A percentile compares a stretch with the other conserved stretches of the same genome.
phyloP scores from a whole-genome alignment of 2,797 vertebrate species.

The Mallotus villosus region DNA sequence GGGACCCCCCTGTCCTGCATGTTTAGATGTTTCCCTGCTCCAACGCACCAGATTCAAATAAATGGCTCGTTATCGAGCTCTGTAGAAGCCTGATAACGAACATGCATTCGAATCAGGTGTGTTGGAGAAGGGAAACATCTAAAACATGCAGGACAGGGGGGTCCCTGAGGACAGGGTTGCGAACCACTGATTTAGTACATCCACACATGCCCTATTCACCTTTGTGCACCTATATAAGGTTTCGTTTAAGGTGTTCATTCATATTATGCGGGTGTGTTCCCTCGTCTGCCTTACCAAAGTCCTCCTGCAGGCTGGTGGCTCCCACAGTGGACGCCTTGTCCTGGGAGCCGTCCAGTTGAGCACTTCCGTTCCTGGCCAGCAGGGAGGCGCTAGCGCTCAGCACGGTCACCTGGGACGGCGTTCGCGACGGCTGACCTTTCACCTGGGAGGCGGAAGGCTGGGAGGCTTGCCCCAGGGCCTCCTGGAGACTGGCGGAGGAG shows the following conservation, averaged over 20 bases:
- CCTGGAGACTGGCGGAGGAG: constrained; percentile 94
- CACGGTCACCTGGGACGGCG: constrained; percentile 94
- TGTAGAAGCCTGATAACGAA: too few relatives aligned
- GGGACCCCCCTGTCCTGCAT: too few relatives aligned
- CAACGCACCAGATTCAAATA: too few relatives aligned
- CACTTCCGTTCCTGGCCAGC: constrained; percentile 99
- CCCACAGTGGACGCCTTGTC: constrained; percentile 93
- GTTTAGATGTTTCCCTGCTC: too few relatives aligned
- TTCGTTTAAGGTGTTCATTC: background rate
- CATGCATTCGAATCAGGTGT: too few relatives aligned
- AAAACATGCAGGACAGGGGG: too few relatives aligned
- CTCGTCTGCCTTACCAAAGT: constrained; percentile 81
- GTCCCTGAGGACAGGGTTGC: too few relatives aligned
- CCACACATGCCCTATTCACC: background rate
- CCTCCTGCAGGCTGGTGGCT: constrained; percentile 93
- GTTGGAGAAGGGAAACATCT: too few relatives aligned
- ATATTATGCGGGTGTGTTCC: background rate
- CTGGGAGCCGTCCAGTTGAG: constrained; percentile 94
- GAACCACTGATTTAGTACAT: constrained; percentile 3
- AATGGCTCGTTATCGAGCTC: too few relatives aligned
- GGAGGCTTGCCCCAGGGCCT: constrained; percentile 93
- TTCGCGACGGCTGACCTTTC: constrained; percentile 90
- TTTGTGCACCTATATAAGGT: background rate
- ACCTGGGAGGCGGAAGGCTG: constrained; percentile 89
- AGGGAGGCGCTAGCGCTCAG: constrained; percentile 95